Conservation (phyloP, 2,797 vertebrate species). For the Botia kubotai region DNA sequence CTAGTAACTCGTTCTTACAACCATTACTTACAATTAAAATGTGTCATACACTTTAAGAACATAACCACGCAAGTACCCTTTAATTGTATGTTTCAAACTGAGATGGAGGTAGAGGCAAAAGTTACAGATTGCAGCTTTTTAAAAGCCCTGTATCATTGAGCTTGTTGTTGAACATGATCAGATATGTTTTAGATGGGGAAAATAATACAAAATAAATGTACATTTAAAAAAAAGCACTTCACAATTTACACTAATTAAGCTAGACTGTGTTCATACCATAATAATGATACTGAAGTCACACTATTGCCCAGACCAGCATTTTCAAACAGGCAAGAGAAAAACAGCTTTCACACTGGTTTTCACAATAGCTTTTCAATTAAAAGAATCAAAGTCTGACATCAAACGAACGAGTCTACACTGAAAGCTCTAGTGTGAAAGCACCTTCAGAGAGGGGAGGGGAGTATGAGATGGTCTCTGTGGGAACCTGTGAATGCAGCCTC, state of each 20-base stretch:
- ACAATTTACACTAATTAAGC: neutral
- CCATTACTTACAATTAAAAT: too few species aligned
- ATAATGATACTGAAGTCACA: too few species aligned
- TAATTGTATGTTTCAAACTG: too few species aligned
- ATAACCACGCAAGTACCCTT: too few species aligned
- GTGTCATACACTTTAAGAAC: too few species aligned
- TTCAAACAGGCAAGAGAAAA: neutral
- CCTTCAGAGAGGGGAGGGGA: neutral
- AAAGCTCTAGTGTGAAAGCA: neutral
- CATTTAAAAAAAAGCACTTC: neutral
- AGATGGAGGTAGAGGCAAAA: too few species aligned
- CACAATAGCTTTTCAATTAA: too few species aligned
- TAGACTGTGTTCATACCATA: neutral
- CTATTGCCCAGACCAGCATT: neutral
- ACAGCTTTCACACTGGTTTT: neutral
- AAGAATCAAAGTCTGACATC: conserved; percentile 6
- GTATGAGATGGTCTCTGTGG: conserved; percentile 30
- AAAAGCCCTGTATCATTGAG: too few species aligned
- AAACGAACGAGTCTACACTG: neutral
- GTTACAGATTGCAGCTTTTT: too few species aligned
- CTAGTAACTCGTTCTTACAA: too few species aligned
- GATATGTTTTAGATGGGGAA: neutral
- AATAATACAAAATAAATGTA: neutral
- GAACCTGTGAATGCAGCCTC: conserved; percentile 45
- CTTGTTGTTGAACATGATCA: neutral